Conservation (phyloP, 2,888 invertebrate species). For the Didymodactylos carnosus region DNA sequence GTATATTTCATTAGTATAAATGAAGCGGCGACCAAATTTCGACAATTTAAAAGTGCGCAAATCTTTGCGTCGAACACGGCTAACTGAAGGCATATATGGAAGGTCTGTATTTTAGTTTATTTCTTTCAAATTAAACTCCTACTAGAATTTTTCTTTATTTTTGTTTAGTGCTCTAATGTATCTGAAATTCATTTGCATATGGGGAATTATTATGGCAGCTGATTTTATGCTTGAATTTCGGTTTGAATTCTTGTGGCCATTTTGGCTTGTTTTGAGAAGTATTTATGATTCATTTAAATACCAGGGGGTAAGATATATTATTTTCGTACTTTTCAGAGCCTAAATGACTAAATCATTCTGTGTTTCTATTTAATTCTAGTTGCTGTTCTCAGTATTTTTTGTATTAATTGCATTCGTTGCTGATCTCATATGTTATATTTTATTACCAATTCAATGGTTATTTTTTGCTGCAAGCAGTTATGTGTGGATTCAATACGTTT, state of each 20-base stretch:
- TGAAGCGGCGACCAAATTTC: background rate
- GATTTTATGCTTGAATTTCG: constrained; percentile 93
- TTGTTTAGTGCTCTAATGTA: constrained; percentile 71
- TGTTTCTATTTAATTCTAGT: constrained; percentile 24
- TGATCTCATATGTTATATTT: constrained; percentile 93
- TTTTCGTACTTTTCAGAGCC: background rate
- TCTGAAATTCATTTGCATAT: constrained; percentile 77
- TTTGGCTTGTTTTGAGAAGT: constrained; percentile 81
- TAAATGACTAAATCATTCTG: constrained; percentile 16
- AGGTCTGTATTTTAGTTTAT: background rate
- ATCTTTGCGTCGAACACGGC: background rate
- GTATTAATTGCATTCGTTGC: constrained; percentile 90
- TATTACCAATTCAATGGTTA: constrained; percentile 90
- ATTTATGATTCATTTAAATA: constrained; percentile 92
- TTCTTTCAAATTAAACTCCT: background rate
- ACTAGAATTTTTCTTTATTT: constrained; percentile 10
- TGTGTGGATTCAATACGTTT: constrained; percentile 94
- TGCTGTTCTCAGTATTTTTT: constrained; percentile 94
- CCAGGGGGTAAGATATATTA: constrained; percentile 70
- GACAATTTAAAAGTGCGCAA: background rate
- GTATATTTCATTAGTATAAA: no score
- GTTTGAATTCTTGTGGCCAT: constrained; percentile 95
- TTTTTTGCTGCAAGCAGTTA: constrained; percentile 94
- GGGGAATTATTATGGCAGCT: constrained; percentile 76
- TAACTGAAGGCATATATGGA: background rate